A percentile compares a stretch with the other conserved stretches of the same genome.
These are phyloP conservation scores for Heterohyrax brucei DNA, from an alignment of 2,797 vertebrate genomes.

Conservation along the genomic window DNA sequence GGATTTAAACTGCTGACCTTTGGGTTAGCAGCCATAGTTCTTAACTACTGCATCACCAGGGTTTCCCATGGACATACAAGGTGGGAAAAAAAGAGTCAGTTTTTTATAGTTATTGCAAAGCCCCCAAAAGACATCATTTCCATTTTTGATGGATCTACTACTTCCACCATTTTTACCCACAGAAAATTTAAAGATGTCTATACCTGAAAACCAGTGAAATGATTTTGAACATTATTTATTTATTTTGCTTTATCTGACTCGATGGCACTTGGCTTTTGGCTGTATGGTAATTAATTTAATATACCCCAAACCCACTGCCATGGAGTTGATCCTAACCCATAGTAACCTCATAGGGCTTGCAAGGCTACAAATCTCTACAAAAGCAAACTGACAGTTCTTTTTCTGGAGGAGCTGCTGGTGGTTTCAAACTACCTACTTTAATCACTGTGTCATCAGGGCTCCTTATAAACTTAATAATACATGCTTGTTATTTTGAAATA, in stretches of 20 bases:
- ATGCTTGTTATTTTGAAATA: slow-evolving; percentile 34
- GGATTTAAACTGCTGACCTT: no score
- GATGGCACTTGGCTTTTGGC: no score
- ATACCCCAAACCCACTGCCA: no score
- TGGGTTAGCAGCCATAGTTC: no score
- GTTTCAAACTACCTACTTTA: no score
- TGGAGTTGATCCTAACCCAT: no score
- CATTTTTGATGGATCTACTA: slow-evolving; percentile 27
- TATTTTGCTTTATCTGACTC: slow-evolving; percentile 19
- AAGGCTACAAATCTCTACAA: no score
- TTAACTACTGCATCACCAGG: no score
- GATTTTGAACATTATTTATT: not conserved
- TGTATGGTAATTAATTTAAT: slow-evolving; percentile 45
- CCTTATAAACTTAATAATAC: slow-evolving; percentile 38
- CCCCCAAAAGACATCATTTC: not conserved
- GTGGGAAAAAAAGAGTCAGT: not conserved
- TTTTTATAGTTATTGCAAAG: not conserved
- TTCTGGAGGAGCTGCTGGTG: no score
- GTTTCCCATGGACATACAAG: not conserved
- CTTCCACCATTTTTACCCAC: not conserved
- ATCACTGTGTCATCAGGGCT: no score
- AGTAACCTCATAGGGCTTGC: no score
- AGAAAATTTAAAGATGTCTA: slow-evolving; percentile 51
- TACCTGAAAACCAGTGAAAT: not conserved
- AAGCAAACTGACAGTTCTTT: no score